Evolutionary conservation across 2,113 vertebrate genomes (phyloP), one percentile per base, ranked within the genome.

Genomic region (Megaceryle maxima): DNA sequence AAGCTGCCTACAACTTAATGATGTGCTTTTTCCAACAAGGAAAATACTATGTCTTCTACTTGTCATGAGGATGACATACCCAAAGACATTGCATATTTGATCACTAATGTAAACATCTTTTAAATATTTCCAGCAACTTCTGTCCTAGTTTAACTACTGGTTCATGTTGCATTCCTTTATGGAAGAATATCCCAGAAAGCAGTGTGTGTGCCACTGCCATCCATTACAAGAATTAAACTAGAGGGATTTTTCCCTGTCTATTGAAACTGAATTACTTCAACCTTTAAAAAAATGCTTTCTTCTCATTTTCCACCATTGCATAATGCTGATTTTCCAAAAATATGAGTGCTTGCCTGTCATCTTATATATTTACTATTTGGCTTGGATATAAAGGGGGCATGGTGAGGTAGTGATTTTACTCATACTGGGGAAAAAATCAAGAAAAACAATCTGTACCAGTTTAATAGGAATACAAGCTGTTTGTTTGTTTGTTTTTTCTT

Each of bases 101-200:
- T 95, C 91, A 88, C 88, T 87, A 96, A 96, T 97, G 67, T 86
- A 94, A 95, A 88, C 77, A 70, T 90, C 93, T 94, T 97, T 97
- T 83, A 95, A 96, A 84, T 91, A 89, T 90, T 97, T 95, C 94
- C 93, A 97, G 94, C 75, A 96, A 94, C 97, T 94, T 97, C 96
- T 97, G 95, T 91, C 85, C 80, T 95, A 69, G 94, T 96, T 96
- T 98, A 97, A 97, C 94, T 96, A 95, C 90, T 96, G 94, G 95
- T 86, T 97, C 80, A 57, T 93, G 85, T 96, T 95, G 64, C 83
- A 94, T 95, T 98, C 97, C 86, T 93, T 84, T 92, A 86, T 82
- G 78, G 94, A 97, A 91, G 77, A 92, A 86, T 95, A 83, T 92
- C 86, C 73, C 74, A 92, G 80, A 91, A 84, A 94, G 87, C 83